Conservation (phyloP, 2,113 vertebrate genomes). For the Bubalus kerabau region DNA sequence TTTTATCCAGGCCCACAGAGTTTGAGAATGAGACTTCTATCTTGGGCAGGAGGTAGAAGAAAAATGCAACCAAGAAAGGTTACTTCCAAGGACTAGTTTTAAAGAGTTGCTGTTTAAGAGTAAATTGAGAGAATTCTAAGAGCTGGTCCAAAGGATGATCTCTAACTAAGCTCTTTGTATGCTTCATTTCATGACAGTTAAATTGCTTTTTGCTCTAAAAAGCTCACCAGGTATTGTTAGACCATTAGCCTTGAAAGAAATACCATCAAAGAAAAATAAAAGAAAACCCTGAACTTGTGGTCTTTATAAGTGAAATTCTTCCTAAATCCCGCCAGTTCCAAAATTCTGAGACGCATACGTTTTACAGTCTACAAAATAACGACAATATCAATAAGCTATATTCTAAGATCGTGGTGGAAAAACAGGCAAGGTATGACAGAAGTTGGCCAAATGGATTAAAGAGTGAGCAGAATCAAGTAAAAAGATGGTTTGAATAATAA, state of each 20-base stretch:
- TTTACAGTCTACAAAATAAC: not conserved
- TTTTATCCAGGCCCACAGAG: not conserved
- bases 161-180: not conserved
- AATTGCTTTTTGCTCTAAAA: not conserved
- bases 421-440: not conserved
- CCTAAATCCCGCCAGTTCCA: not conserved
- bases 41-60: not conserved
- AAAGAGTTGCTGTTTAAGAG: not conserved
- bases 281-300: not conserved
- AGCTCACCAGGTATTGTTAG: not conserved
- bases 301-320: constrained; percentile 6
- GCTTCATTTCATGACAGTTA: not conserved
- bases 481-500: constrained; percentile 73
- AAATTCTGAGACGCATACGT: not conserved
- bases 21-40: not conserved
- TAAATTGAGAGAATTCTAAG: not conserved
- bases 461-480: constrained; percentile 65
- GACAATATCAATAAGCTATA: not conserved
- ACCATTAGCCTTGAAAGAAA: not conserved
- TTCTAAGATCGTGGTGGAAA: not conserved
- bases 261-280: not conserved
- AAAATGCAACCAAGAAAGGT: not conserved
- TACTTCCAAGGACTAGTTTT: not conserved
- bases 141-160: not conserved
- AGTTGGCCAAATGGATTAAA: not conserved